Percentiles rank a stretch among this genome's conserved stretches.
Evolutionary conservation across 2,113 vertebrate species (phyloP).

Genomic region (Typhlomys cinereus): DNA sequence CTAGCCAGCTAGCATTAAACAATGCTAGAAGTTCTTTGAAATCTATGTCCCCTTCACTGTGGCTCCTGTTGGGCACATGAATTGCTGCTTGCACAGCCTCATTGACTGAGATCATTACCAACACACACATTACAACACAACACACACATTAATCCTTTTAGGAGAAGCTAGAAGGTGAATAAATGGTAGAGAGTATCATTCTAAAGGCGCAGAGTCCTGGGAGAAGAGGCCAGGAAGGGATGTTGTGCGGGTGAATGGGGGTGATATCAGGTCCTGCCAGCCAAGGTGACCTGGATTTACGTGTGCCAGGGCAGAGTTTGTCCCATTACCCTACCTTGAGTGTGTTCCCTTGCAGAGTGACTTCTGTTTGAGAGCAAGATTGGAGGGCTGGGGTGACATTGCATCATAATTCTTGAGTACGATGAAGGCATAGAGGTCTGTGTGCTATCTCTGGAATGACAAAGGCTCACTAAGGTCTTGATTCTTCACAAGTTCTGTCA

Average conservation of each 20-base stretch:
- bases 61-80: rapidly evolving
- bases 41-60: not conserved
- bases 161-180: not conserved
- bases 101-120: not conserved
- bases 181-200: not conserved
- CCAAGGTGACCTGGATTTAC: not conserved
- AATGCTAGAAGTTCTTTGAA: not conserved
- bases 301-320: not conserved
- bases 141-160: not conserved
- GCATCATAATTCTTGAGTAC: not conserved
- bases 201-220: not conserved
- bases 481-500: not conserved
- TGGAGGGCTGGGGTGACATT: not conserved
- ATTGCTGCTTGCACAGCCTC: not conserved
- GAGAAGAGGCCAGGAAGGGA: not conserved
- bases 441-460: not conserved
- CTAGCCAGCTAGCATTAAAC: not conserved
- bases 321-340: not conserved
- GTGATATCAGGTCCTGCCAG: not conserved
- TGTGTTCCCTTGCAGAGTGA: rapidly evolving
- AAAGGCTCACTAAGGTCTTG: rapidly evolving
- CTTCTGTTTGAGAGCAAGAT: not conserved
- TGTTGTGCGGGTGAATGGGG: not conserved
- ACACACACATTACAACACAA: too few species aligned
- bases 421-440: not conserved